Evolutionary conservation across 2,113 vertebrate species (phyloP).

Genomic region (Pseudorhombus dupliciocellatus): DNA sequence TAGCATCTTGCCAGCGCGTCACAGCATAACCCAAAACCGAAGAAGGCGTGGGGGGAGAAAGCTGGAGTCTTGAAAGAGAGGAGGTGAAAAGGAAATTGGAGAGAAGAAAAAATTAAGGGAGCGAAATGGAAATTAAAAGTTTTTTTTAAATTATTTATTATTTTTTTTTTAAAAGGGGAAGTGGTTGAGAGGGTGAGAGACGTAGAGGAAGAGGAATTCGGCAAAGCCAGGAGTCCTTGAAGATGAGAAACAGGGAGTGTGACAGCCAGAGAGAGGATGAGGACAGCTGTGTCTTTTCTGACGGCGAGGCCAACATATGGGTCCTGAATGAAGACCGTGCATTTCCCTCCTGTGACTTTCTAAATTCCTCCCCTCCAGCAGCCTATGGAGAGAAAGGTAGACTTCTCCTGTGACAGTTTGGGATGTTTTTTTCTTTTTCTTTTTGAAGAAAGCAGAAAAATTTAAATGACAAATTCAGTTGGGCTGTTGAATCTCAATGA

Average conservation of each 20-base stretch:
- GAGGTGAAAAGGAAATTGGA: constrained; percentile 51
- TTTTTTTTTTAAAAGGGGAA: constrained; percentile 43
- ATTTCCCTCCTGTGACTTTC: constrained; percentile 56
- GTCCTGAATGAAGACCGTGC: constrained; percentile 37
- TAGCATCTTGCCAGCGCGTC: constrained; percentile 48
- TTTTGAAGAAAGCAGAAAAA: constrained; percentile 32
- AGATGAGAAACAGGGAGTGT: constrained; percentile 62
- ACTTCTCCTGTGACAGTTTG: constrained; percentile 36
- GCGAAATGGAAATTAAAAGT: constrained; percentile 48
- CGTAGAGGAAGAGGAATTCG: constrained; percentile 55
- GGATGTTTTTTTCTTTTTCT: constrained; percentile 34
- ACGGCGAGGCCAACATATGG: constrained; percentile 48
- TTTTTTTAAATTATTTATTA: too few species aligned
- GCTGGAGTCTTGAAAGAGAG: constrained; percentile 32
- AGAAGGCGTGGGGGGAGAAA: constrained; percentile 19
- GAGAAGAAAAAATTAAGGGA: constrained; percentile 49
- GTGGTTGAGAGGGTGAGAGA: constrained; percentile 44
- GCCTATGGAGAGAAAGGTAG: constrained; percentile 44
- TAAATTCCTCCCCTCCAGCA: constrained; percentile 40
- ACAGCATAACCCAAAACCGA: constrained; percentile 22
- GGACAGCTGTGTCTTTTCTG: constrained; percentile 65
- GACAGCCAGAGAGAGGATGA: constrained; percentile 50
- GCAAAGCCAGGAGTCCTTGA: constrained; percentile 59
- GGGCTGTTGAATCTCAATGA: constrained; percentile 68
- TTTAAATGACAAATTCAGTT: constrained; percentile 58